Percentiles rank a stretch among this genome's conserved stretches.
Conservation (phyloP, 2,113 vertebrate genomes). For the human region GRCh38 chr17:82849001-82849500, state of each 20-base stretch:
- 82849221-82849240: background rate
- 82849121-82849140: background rate
- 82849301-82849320: no score
- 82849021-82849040: no score
- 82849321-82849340: no score
- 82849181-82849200: no score
- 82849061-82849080: no score
- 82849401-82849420: background rate
- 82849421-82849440: background rate
- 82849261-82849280: background rate
- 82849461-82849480: background rate
- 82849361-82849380: background rate
- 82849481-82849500: background rate
- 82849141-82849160: background rate
- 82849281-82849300: background rate
- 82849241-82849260: background rate
- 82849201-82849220: no score
- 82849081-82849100: no score
- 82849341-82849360: background rate
- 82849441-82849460: background rate
- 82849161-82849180: background rate
- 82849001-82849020: no score
- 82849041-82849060: no score
- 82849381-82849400: rapidly evolving
- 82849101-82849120: background rate